phyloP scores from a whole-genome alignment of 2,113 vertebrate species.

The Burhinus oedicnemus region DNA sequence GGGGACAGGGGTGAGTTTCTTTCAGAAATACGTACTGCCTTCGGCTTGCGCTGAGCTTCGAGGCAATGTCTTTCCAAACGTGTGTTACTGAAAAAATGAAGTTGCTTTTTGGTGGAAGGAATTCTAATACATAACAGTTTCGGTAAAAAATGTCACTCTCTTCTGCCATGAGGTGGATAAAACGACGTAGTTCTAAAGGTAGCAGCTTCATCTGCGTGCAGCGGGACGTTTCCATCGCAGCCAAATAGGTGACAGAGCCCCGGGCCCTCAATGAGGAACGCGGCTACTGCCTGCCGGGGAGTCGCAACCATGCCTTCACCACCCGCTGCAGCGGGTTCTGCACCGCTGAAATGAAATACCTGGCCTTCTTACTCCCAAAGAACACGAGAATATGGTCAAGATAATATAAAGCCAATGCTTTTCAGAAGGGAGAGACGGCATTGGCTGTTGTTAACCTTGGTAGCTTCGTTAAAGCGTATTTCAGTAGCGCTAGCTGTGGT shows the following conservation, averaged over 20 bases:
- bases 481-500: background rate
- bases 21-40: too few relatives aligned
- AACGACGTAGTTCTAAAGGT: rapidly evolving
- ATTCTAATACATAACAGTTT: background rate
- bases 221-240: rapidly evolving
- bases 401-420: background rate
- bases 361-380: background rate
- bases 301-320: background rate
- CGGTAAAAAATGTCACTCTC: background rate
- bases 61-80: background rate
- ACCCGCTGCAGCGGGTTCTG: background rate
- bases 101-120: background rate
- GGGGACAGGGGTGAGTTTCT: too few relatives aligned
- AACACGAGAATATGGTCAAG: background rate
- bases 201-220: background rate
- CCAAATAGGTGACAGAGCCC: background rate
- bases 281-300: background rate
- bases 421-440: background rate
- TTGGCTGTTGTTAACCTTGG: background rate
- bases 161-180: background rate
- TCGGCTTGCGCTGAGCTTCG: background rate
- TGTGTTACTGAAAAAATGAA: background rate
- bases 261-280: too few relatives aligned
- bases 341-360: background rate
- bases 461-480: background rate